Base-by-base conservation (phyloP, 2,888 invertebrate species). In the Melanchra persicariae region DNA sequence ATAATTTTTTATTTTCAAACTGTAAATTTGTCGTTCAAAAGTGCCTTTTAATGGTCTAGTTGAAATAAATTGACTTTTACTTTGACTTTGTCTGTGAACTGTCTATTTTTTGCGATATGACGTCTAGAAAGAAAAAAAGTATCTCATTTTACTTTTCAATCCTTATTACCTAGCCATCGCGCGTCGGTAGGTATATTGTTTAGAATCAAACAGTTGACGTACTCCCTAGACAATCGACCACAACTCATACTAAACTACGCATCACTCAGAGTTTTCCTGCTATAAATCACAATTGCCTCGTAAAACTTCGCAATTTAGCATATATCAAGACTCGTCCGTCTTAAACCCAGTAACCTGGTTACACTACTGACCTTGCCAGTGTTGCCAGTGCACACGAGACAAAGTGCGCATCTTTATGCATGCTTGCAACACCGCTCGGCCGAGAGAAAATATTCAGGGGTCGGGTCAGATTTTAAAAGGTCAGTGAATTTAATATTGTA, bases 381-480 rank as follows among this genome's bases (percentile, higher is more conserved):
- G 78, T 83, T 83, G 81, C 47, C 43, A 65, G 30, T 73, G 74
- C 78, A 77, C 73, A 22, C 52, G 63, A 70, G 60, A 71, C 67
- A 59, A 78, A 55, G 57, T 51, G 63, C 61, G 68, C 82, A 79
- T 83, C 79, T 79, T 64, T 69, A 81, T 70, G 68, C 80, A 68
- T 45, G 63, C 76, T 82, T 83, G 51, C 83, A 71, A 79, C 82
- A 82, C 19, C 8, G n/a, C 24, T 5, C 59, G 54, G 24, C 47
- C 47, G 59, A 64, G 55, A 70, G 64, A 79, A 82, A 79, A 60
- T 43, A 66, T 62, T 47, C 57, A 55, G 60, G 71, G 71, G 80
- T 82, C 74, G 71, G 71, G 80, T 82, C 74, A 79, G n/a, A 60
- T 58, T 70, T 80, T 59, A 51, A 77, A 77, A 82, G 82, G 82